A percentile compares a stretch with the other conserved stretches of the same genome.
Evolutionary conservation across 2,113 vertebrate species (phyloP).

Genomic region (Zosterops borbonicus): DNA sequence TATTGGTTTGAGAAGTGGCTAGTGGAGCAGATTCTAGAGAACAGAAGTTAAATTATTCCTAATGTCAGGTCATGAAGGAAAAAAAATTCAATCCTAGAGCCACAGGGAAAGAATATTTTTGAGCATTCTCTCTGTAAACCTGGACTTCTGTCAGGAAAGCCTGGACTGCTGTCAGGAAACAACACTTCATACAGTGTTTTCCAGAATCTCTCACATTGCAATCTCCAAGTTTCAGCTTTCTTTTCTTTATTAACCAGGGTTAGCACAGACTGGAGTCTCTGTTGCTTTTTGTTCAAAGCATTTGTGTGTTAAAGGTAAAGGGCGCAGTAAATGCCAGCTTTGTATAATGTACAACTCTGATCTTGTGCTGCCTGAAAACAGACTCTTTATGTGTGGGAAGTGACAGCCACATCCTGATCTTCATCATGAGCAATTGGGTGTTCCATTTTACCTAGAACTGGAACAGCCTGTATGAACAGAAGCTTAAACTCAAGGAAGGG

Average conservation of each 20-base stretch:
- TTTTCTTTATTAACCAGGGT: neutral
- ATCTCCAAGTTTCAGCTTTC: neutral
- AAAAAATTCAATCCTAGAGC: neutral
- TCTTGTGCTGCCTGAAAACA: neutral
- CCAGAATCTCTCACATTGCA: neutral
- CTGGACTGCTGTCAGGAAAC: neutral
- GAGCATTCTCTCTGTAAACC: neutral
- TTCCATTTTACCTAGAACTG: neutral
- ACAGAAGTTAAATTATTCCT: neutral
- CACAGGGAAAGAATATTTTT: neutral
- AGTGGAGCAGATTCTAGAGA: neutral
- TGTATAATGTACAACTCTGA: neutral
- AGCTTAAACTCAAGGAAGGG: neutral
- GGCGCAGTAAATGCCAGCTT: neutral
- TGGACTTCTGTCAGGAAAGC: neutral
- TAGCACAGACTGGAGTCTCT: neutral
- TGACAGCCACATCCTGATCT: neutral
- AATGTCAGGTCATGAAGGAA: neutral
- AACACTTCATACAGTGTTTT: neutral
- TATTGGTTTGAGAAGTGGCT: neutral
- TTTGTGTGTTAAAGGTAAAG: neutral
- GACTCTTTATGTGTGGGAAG: neutral
- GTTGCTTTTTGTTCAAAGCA: neutral
- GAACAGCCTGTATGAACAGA: neutral
- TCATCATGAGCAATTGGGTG: neutral